Evolutionary conservation across 2,113 vertebrate species (phyloP).

Genomic region (Nesoenas mayeri): DNA sequence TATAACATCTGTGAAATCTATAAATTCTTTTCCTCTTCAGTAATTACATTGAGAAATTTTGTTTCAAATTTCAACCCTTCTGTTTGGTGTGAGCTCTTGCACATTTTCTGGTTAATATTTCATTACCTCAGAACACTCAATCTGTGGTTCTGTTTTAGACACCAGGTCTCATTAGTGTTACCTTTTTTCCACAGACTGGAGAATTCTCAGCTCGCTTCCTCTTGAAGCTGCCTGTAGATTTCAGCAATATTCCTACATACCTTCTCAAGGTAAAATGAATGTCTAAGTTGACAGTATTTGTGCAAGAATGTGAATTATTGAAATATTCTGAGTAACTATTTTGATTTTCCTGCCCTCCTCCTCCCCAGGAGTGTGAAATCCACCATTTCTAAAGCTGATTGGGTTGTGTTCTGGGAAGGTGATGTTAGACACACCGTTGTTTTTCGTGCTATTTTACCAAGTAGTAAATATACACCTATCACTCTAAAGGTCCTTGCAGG

Average conservation of each 20-base stretch:
- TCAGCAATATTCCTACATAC: slow-evolving; percentile 97
- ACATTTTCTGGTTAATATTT: neutral
- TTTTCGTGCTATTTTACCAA: neutral
- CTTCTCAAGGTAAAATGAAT: slow-evolving; percentile 91
- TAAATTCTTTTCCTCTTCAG: neutral
- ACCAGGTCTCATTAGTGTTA: slow-evolving; percentile 30
- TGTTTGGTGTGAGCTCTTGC: neutral
- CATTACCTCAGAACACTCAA: neutral
- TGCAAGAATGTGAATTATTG: slow-evolving; percentile 11
- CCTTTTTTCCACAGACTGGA: slow-evolving; percentile 83
- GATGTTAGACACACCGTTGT: neutral
- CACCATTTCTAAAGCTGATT: neutral
- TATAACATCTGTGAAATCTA: neutral
- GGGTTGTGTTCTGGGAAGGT: neutral
- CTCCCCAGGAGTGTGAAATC: neutral
- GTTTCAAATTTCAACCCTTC: neutral
- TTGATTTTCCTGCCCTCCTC: neutral
- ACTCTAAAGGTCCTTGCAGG: neutral
- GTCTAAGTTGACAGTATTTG: neutral
- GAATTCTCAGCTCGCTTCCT: slow-evolving; percentile 98
- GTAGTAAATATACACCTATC: neutral
- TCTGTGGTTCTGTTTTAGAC: slow-evolving; percentile 12
- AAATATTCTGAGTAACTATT: neutral
- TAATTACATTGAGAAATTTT: neutral
- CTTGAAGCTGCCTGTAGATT: slow-evolving; percentile 95